These are phyloP conservation scores for Lethenteron reissneri DNA, from an alignment of 2,113 vertebrate species.

Conservation along the genomic window DNA sequence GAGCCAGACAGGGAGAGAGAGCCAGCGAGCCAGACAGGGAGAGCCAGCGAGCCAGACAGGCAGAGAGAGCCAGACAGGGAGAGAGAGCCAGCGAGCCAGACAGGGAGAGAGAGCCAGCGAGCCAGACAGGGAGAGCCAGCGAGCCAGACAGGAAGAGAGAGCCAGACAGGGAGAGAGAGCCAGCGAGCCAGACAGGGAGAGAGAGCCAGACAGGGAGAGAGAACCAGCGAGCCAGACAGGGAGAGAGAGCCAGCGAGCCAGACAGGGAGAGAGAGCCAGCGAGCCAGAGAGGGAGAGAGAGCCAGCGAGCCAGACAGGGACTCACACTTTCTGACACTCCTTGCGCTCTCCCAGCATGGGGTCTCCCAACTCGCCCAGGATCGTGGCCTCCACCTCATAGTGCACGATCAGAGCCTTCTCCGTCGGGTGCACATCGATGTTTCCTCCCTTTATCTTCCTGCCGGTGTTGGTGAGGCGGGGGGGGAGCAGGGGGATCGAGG, in stretches of 20 bases:
- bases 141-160: background rate
- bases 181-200: too few species aligned
- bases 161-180: background rate
- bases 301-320: background rate
- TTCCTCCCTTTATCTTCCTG: constrained; percentile 65
- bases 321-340: constrained; percentile 84
- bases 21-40: background rate
- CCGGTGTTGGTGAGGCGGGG: background rate
- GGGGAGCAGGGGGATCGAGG: background rate
- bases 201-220: background rate
- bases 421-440: constrained; percentile 67
- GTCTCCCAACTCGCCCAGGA: constrained; percentile 56
- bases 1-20: too few species aligned
- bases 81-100: background rate
- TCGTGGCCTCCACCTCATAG: constrained; percentile 75
- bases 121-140: background rate
- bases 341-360: constrained; percentile 60
- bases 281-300: background rate
- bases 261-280: too few species aligned
- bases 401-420: constrained; percentile 76
- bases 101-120: background rate
- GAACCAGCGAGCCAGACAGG: background rate
- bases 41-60: background rate
- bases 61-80: too few species aligned
- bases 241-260: background rate